phyloP scores from a whole-genome alignment of 2,113 vertebrate genomes.

The Cranoglanis bouderius region DNA sequence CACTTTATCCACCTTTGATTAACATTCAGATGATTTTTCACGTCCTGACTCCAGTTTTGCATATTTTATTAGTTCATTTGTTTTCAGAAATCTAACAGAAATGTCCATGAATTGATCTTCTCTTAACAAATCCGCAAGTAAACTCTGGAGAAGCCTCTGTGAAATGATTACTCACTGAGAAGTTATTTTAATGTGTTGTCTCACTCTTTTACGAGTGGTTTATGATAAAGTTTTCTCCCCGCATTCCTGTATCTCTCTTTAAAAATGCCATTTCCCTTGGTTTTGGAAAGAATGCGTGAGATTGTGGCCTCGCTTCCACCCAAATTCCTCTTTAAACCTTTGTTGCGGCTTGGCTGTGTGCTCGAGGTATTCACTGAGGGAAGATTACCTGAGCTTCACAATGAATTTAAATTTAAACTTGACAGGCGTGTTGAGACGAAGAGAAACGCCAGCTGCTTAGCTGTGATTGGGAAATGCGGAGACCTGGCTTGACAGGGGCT shows the following conservation, averaged over 20 bases:
- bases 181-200: slow-evolving; percentile 17
- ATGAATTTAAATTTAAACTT: slow-evolving; percentile 53
- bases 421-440: slow-evolving; percentile 52
- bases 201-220: neutral
- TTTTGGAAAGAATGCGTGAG: slow-evolving; percentile 34
- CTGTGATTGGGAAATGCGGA: slow-evolving; percentile 44
- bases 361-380: slow-evolving; percentile 23
- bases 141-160: neutral
- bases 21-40: slow-evolving; percentile 60
- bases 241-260: slow-evolving; percentile 8
- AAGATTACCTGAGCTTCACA: slow-evolving; percentile 52
- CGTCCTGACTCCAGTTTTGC: slow-evolving; percentile 54
- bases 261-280: neutral
- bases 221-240: neutral
- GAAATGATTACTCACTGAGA: neutral
- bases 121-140: slow-evolving; percentile 31
- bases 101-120: neutral
- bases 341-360: slow-evolving; percentile 40
- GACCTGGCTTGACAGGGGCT: slow-evolving; percentile 47
- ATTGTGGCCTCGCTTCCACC: slow-evolving; percentile 37
- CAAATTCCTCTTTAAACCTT: slow-evolving; percentile 44
- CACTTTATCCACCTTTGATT: neutral
- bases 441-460: slow-evolving; percentile 45
- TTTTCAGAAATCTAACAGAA: neutral
- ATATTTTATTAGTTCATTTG: neutral